These are phyloP conservation scores for Drosophila arizonae DNA, from an alignment of 1,140 invertebrate species.

Conservation along the genomic window DNA sequence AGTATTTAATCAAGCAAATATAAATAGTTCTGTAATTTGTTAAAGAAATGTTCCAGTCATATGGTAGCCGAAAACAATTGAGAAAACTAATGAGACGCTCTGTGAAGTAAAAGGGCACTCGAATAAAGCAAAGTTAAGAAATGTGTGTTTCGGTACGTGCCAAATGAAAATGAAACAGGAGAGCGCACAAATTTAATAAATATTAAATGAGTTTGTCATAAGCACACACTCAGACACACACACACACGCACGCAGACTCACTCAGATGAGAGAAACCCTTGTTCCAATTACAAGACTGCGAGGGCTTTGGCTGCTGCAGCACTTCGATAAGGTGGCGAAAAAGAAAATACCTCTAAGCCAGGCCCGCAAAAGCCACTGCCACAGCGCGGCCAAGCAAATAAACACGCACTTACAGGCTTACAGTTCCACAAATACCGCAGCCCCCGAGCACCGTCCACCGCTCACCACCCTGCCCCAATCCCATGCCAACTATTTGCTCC, in stretches of 20 bases:
- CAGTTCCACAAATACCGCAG: conserved; percentile 16
- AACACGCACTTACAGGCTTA: conserved; percentile 73
- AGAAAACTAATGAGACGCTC: conserved; percentile 13
- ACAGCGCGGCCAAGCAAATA: conserved; percentile 53
- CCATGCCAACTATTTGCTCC: not conserved
- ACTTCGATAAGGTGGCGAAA: conserved; percentile 64
- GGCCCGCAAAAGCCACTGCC: conserved; percentile 40
- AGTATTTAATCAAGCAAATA: too few relatives aligned
- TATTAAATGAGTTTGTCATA: conserved; percentile 77
- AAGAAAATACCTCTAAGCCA: conserved; percentile 63
- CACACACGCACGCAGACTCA: too few relatives aligned
- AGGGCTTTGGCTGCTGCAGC: conserved; percentile 47
- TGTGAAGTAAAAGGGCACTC: conserved; percentile 13
- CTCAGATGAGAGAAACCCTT: conserved; percentile 48
- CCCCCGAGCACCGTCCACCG: not conserved
- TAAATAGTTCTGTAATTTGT: too few relatives aligned
- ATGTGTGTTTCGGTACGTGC: conserved; percentile 71
- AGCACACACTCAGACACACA: conserved; percentile 43
- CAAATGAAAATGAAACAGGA: conserved; percentile 73
- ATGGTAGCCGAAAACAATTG: not conserved
- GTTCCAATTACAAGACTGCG: conserved; percentile 63
- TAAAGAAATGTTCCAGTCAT: too few relatives aligned
- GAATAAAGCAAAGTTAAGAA: conserved; percentile 29
- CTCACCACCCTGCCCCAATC: too few relatives aligned
- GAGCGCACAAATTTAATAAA: conserved; percentile 76